Percentiles rank a stretch among this genome's conserved stretches.
Conservation (phyloP, 2,113 vertebrate species). For the Ursus arctos region DNA sequence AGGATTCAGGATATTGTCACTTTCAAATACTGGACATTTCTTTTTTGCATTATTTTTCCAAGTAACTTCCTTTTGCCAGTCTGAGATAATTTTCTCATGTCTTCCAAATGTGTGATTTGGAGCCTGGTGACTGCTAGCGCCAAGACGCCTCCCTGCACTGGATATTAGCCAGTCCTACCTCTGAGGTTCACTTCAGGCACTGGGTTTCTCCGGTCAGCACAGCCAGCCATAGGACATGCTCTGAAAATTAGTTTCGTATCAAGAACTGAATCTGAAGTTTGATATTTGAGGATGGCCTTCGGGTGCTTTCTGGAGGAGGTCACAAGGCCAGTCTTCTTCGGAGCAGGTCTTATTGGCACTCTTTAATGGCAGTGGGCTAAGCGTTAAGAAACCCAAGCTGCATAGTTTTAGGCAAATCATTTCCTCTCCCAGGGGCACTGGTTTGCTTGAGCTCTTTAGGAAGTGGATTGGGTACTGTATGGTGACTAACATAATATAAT, state of each 20-base stretch:
- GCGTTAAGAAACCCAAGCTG: background rate
- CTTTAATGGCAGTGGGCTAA: background rate
- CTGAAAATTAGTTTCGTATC: background rate
- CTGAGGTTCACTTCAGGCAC: background rate
- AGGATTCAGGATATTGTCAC: background rate
- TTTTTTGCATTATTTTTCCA: background rate
- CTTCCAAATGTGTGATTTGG: background rate
- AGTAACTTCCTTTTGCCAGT: slow-evolving; percentile 9
- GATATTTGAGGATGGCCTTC: background rate
- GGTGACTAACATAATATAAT: too few relatives aligned
- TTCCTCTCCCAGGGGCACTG: background rate
- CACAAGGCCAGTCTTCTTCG: background rate
- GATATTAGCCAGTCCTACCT: background rate
- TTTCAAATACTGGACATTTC: background rate
- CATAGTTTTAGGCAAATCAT: slow-evolving; percentile 19
- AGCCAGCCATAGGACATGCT: background rate
- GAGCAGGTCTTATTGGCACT: background rate
- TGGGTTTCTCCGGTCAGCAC: background rate
- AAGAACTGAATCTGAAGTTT: background rate
- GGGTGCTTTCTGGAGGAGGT: background rate
- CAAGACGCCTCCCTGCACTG: background rate
- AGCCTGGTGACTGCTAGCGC: background rate
- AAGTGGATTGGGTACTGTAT: background rate
- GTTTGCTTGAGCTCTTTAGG: background rate
- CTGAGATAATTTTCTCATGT: background rate